These are phyloP conservation scores for Arenaria interpres DNA, from an alignment of 2,113 vertebrate species.

Conservation along the genomic window DNA sequence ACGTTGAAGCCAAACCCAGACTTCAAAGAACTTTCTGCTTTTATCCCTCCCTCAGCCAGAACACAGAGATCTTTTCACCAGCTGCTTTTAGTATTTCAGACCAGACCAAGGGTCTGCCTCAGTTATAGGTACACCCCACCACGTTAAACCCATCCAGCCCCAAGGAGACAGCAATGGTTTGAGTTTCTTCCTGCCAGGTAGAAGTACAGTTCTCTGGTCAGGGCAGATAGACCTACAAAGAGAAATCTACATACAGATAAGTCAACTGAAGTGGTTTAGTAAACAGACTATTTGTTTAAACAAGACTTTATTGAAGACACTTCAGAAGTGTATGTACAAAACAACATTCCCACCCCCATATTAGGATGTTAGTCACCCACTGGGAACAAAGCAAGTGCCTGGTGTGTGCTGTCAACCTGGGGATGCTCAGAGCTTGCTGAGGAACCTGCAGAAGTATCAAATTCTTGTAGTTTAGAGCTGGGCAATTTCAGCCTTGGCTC, in stretches of 20 bases:
- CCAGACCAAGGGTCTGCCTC: background rate
- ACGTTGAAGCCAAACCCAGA: background rate
- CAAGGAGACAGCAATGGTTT: background rate
- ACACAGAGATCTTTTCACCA: background rate
- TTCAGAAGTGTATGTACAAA: constrained; percentile 51
- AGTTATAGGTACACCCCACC: background rate
- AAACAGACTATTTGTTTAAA: background rate
- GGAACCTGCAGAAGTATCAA: background rate
- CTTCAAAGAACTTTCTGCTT: constrained; percentile 40
- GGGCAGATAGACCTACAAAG: background rate
- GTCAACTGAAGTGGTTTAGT: background rate
- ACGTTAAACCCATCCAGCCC: background rate
- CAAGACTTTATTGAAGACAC: constrained; percentile 54
- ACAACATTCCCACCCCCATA: constrained; percentile 17
- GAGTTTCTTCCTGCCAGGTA: background rate
- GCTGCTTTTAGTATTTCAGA: background rate
- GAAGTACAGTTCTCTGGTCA: background rate
- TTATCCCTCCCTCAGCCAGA: constrained; percentile 4
- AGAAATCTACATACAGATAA: background rate
- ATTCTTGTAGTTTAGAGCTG: background rate
- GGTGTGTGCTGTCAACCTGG: background rate
- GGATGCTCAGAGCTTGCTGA: background rate
- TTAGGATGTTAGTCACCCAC: background rate
- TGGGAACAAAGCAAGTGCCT: constrained; percentile 14
- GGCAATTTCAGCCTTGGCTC: background rate